phyloP scores from a whole-genome alignment of 2,797 vertebrate species.

The Silurus aristotelis region DNA sequence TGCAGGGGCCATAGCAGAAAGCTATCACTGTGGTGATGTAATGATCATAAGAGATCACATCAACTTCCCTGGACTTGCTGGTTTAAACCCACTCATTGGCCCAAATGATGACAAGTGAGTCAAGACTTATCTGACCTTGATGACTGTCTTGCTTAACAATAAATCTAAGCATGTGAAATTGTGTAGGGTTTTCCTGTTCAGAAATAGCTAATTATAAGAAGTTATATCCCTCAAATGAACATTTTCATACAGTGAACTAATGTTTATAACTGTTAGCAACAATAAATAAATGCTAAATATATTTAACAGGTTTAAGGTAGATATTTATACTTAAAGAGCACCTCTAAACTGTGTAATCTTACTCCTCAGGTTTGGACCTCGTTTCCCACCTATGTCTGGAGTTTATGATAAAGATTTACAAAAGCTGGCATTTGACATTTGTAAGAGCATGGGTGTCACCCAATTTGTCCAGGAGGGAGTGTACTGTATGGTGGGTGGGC shows the following conservation, averaged over 20 bases:
- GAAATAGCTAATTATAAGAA: neutral
- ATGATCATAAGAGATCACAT: conserved; percentile 85
- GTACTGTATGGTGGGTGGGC: conserved; percentile 83
- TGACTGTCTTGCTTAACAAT: neutral
- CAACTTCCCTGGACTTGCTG: conserved; percentile 78
- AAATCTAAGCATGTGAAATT: neutral
- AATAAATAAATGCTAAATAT: neutral
- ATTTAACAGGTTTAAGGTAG: neutral
- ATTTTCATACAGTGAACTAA: neutral
- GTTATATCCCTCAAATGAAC: neutral
- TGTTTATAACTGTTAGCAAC: neutral
- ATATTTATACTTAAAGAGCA: neutral
- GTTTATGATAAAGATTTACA: conserved; percentile 77
- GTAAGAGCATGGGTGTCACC: conserved; percentile 68
- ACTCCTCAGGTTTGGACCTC: conserved; percentile 76
- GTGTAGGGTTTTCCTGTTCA: neutral
- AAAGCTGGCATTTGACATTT: conserved; percentile 70
- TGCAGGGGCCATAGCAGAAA: conserved; percentile 78
- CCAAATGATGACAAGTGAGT: conserved; percentile 74
- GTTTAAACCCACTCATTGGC: conserved; percentile 77
- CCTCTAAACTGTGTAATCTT: neutral
- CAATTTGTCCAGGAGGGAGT: conserved; percentile 75
- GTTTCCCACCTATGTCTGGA: conserved; percentile 80
- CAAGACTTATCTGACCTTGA: neutral
- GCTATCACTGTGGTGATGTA: conserved; percentile 76